A percentile compares a stretch with the other conserved stretches of the same genome.
Conservation (phyloP, 2,888 invertebrate species). For the Cistogaster globosa region DNA sequence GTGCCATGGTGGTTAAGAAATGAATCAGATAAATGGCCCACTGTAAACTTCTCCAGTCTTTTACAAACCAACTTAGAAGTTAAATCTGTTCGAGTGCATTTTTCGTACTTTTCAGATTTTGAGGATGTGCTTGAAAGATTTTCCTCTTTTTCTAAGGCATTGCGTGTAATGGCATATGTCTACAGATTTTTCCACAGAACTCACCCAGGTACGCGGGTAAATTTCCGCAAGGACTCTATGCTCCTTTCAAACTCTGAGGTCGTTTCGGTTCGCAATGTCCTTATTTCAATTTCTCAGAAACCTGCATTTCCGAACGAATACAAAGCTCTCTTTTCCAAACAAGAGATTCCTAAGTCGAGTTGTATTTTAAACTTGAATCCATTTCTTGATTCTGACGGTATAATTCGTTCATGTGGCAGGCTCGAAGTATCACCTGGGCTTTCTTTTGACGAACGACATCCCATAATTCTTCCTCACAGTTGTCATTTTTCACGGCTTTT, state of each 20-base stretch:
- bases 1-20: constrained; percentile 42
- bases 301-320: constrained; percentile 33
- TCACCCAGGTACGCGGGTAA: background rate
- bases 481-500: background rate
- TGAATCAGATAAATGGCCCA: background rate
- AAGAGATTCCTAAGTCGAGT: constrained; percentile 32
- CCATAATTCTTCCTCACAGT: background rate
- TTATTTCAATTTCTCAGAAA: constrained; percentile 15
- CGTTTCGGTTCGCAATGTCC: background rate
- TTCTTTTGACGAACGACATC: background rate
- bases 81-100: constrained; percentile 20
- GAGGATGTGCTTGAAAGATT: constrained; percentile 44
- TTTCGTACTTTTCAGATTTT: constrained; percentile 2
- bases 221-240: background rate
- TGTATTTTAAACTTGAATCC: constrained; percentile 38
- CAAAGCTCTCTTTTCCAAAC: constrained; percentile 5
- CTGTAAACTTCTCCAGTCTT: background rate
- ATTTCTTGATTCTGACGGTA: constrained; percentile 1
- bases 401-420: constrained; percentile 49
- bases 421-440: background rate
- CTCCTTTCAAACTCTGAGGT: constrained; percentile 10
- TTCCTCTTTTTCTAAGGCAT: constrained; percentile 38
- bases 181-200: constrained; percentile 37
- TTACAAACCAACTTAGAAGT: constrained; percentile 17
- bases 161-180: constrained; percentile 53